These are phyloP conservation scores for Pararge aegeria DNA, from an alignment of 1,140 invertebrate species.

Conservation along the genomic window DNA sequence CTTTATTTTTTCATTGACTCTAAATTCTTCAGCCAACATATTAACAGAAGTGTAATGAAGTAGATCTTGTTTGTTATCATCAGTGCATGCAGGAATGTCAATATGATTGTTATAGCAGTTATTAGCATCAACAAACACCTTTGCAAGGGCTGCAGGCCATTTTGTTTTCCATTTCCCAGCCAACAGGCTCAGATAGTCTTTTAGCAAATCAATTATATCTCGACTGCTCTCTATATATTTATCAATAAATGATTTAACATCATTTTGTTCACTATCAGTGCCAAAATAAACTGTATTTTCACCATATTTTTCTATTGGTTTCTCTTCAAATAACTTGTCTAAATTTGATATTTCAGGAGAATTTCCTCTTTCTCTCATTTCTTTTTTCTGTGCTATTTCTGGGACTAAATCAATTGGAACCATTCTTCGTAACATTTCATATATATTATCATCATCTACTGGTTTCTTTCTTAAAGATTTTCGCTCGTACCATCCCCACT, in stretches of 20 bases:
- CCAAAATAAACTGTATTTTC: conserved; percentile 81
- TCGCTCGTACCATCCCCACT: conserved; percentile 87
- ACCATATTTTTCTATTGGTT: conserved; percentile 59
- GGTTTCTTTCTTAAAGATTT: conserved; percentile 83
- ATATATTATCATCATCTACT: conserved; percentile 76
- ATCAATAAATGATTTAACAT: conserved; percentile 83
- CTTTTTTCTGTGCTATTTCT: conserved; percentile 57
- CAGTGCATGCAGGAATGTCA: conserved; percentile 78
- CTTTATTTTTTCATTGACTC: conserved; percentile 80
- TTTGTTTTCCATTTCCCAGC: conserved; percentile 81
- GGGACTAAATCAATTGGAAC: conserved; percentile 58
- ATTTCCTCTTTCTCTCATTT: conserved; percentile 78
- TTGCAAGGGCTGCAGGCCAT: conserved; percentile 83
- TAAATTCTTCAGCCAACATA: conserved; percentile 83
- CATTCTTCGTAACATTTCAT: conserved; percentile 84
- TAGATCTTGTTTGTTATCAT: conserved; percentile 75
- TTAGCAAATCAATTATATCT: conserved; percentile 83
- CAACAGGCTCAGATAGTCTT: conserved; percentile 81
- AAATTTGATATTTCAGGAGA: conserved; percentile 84
- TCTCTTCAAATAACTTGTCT: conserved; percentile 82
- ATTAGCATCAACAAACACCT: conserved; percentile 82
- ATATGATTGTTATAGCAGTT: conserved; percentile 77
- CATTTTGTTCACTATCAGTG: conserved; percentile 81
- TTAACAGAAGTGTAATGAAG: conserved; percentile 81
- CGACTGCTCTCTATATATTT: conserved; percentile 74